Conservation (phyloP, 2,797 vertebrate genomes). For the Threskiornis aethiopicus region DNA sequence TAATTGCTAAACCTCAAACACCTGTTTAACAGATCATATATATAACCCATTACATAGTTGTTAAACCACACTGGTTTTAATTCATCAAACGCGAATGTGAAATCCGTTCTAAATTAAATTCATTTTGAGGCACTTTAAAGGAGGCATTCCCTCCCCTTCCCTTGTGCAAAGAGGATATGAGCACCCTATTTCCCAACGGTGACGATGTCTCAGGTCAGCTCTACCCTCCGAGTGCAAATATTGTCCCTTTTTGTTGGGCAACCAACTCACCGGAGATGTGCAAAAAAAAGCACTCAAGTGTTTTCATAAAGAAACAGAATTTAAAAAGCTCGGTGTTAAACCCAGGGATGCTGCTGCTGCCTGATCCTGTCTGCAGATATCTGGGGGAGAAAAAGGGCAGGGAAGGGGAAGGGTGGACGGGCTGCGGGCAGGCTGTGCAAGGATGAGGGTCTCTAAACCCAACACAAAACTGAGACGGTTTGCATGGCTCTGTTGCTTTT, state of each 20-base stretch:
- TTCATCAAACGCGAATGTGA: constrained; percentile 16
- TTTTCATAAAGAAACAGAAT: background rate
- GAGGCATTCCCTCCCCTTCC: background rate
- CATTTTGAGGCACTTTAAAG: constrained; percentile 5
- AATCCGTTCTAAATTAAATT: constrained; percentile 58
- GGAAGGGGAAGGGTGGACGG: background rate
- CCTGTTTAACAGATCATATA: constrained; percentile 69
- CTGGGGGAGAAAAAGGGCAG: background rate
- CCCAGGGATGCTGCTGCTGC: background rate
- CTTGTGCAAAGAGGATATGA: background rate
- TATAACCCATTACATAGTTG: constrained; percentile 62
- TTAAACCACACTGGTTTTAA: constrained; percentile 66
- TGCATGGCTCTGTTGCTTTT: background rate
- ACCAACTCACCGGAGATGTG: accelerated
- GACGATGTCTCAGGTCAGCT: background rate
- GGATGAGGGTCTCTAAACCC: background rate
- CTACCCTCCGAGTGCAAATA: background rate
- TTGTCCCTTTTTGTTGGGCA: background rate
- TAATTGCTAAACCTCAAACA: constrained; percentile 71
- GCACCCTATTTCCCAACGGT: background rate
- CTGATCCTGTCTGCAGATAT: background rate
- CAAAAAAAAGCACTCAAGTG: background rate
- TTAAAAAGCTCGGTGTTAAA: accelerated
- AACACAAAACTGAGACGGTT: accelerated
- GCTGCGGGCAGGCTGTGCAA: background rate